These are phyloP conservation scores for Phyllopteryx taeniolatus DNA, from an alignment of 2,113 vertebrate species.

Conservation along the genomic window DNA sequence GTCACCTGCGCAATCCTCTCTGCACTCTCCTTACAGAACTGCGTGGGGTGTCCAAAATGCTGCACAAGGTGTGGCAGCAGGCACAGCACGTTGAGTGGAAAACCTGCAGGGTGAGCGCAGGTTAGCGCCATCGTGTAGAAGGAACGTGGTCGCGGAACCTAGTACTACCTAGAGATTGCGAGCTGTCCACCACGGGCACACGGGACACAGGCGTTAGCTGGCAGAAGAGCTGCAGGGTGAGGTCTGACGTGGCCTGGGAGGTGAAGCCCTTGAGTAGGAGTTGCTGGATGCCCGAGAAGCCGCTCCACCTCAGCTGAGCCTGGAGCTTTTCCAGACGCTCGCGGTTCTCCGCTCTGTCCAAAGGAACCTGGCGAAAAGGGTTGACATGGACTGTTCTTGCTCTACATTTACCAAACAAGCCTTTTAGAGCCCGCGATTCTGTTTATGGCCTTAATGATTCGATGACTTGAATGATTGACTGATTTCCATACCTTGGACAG, in stretches of 20 bases:
- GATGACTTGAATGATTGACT: not conserved
- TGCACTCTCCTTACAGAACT: conserved; percentile 95
- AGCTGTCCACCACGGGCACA: conserved; percentile 93
- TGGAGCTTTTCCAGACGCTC: conserved; percentile 96
- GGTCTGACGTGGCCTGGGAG: conserved; percentile 89
- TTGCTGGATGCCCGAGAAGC: conserved; percentile 95
- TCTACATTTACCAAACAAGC: too few relatives aligned
- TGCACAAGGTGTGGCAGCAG: conserved; percentile 96
- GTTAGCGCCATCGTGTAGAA: not conserved
- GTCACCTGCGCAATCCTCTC: conserved; percentile 96
- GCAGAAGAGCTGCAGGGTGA: conserved; percentile 94
- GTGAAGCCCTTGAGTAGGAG: conserved; percentile 96
- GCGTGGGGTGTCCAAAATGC: conserved; percentile 90
- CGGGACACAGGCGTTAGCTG: conserved; percentile 92
- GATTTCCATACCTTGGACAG: conserved; percentile 72
- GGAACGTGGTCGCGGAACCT: not conserved
- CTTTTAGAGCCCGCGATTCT: too few relatives aligned
- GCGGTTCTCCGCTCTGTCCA: conserved; percentile 91
- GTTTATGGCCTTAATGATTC: too few relatives aligned
- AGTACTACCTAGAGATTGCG: conserved; percentile 89
- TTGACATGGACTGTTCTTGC: not conserved
- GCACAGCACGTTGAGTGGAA: conserved; percentile 95
- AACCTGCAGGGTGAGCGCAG: conserved; percentile 72
- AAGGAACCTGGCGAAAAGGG: conserved; percentile 76
- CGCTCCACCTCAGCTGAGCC: conserved; percentile 92